Evolutionary conservation across 2,797 vertebrate species (phyloP), one percentile per base, ranked within the genome.

Genomic region (Neopelma chrysocephalum): DNA sequence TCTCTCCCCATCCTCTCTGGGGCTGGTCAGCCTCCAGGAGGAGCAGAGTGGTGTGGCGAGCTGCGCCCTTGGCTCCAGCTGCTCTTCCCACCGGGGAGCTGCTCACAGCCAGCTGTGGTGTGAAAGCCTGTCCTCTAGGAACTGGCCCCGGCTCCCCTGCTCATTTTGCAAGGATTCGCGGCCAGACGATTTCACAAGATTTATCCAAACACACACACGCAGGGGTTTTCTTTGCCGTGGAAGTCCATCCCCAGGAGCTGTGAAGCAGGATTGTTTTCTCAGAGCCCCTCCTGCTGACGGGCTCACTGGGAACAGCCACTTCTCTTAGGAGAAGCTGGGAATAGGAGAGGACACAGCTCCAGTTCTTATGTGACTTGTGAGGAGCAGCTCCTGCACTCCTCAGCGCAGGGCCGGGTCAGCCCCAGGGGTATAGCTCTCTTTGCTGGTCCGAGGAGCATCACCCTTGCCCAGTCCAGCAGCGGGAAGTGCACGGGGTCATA

Each of bases 51-150:
- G 42, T 2, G 4, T n/a, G 66, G 50, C 26, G n/a, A 32, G 77
- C 73, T 36, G 51, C 0, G 12, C 73, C 93, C 77, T 93, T 86
- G 87, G 77, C 94, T 89, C 81, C 0, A 2, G 50, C 69, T 6
- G 48, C 25, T 26, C 64, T 87, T 79, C 87, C 86, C 85, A 29
- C 29, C 0, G 3, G 82, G 89, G 90, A 92, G 70, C 60, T 36
- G 78, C 83, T 90, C 69, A 2, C 87, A 64, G 96, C 96, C 97
- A 95, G 94, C 86, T 85, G 83, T 20, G 75, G 87, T 93, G 90
- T 80, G 95, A 92, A 93, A 75, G 56, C 69, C 60, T 87, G 96
- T 97, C 88, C 85, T 97, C 96, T 94, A 97, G 97, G 97, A 97
- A 96, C 71, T 61, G 92, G 91, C 76, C 68, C 38, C 1, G 15